Percentiles rank a stretch among this genome's conserved stretches.
Conservation (phyloP, 2,888 invertebrate species). For the Stenolophus ochropezus region DNA sequence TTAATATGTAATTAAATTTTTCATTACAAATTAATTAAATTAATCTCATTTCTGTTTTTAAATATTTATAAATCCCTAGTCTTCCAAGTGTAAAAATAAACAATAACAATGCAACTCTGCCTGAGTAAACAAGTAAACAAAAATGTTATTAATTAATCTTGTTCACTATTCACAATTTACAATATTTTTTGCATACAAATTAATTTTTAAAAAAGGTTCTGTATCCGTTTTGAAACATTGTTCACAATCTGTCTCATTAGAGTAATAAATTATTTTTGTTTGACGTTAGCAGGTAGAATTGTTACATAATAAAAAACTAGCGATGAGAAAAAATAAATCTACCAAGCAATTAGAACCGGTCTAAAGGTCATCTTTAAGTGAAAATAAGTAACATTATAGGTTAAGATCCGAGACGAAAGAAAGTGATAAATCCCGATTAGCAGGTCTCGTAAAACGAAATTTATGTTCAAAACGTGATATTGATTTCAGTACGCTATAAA, state of each 20-base stretch:
- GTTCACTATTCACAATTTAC: neutral
- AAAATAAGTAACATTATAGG: constrained; percentile 27
- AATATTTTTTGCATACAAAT: neutral
- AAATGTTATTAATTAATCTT: neutral
- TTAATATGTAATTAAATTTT: too few species aligned
- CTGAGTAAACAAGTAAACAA: neutral
- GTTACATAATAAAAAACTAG: constrained; percentile 15
- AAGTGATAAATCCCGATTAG: constrained; percentile 18
- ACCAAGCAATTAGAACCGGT: constrained; percentile 27
- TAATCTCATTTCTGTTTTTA: too few species aligned
- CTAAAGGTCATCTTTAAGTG: constrained; percentile 30
- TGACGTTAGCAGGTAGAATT: constrained; percentile 11
- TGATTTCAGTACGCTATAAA: constrained; percentile 20
- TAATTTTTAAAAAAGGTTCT: neutral
- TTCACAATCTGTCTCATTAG: neutral
- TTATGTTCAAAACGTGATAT: constrained; percentile 20
- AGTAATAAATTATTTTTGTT: constrained; percentile 32
- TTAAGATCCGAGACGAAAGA: constrained; percentile 12
- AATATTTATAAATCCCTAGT: too few species aligned
- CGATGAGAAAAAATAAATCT: constrained; percentile 29
- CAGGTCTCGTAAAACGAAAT: constrained; percentile 14
- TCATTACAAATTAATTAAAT: too few species aligned
- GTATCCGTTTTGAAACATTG: neutral
- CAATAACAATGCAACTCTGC: neutral
- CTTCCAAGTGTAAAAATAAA: neutral